Percentiles rank a stretch among this genome's conserved stretches.
These are phyloP conservation scores for Apantesis nais DNA, from an alignment of 2,888 invertebrate species.

Conservation along the genomic window DNA sequence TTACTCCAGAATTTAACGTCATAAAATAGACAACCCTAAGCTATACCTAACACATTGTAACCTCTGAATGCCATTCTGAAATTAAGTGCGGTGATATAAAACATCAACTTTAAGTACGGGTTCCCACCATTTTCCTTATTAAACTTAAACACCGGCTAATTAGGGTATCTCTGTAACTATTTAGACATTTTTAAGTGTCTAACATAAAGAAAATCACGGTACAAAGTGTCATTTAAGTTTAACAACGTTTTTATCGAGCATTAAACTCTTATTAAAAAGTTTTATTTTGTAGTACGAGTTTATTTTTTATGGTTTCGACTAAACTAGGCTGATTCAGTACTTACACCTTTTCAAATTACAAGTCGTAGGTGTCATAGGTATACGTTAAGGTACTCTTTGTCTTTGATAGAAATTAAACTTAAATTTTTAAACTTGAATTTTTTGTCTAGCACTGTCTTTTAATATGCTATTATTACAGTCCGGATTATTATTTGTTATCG, in stretches of 20 bases:
- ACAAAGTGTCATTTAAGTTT: conserved; percentile 13
- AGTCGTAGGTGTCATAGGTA: no score
- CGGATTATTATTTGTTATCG: no score
- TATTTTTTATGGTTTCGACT: conserved; percentile 12
- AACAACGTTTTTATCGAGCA: conserved; percentile 10
- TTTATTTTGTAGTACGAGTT: conserved; percentile 37
- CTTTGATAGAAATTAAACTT: no score
- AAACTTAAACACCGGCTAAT: conserved; percentile 48
- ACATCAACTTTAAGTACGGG: conserved; percentile 41
- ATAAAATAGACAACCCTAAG: conserved; percentile 12
- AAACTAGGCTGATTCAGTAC: not conserved
- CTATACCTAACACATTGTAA: conserved; percentile 42
- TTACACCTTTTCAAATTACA: not conserved
- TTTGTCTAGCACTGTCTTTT: no score
- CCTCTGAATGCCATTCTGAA: conserved; percentile 30
- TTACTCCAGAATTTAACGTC: not conserved
- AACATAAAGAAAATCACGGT: conserved; percentile 18
- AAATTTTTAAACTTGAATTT: no score
- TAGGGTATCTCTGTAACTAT: conserved; percentile 49
- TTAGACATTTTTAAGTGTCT: conserved; percentile 38
- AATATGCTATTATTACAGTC: no score
- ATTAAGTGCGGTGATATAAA: conserved; percentile 47
- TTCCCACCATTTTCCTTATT: conserved; percentile 35
- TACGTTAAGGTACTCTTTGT: no score
- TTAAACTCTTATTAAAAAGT: conserved; percentile 24